Evolutionary conservation across 1,140 invertebrate species (phyloP), one percentile per base, ranked within the genome.

Genomic region (Achroia grisella): DNA sequence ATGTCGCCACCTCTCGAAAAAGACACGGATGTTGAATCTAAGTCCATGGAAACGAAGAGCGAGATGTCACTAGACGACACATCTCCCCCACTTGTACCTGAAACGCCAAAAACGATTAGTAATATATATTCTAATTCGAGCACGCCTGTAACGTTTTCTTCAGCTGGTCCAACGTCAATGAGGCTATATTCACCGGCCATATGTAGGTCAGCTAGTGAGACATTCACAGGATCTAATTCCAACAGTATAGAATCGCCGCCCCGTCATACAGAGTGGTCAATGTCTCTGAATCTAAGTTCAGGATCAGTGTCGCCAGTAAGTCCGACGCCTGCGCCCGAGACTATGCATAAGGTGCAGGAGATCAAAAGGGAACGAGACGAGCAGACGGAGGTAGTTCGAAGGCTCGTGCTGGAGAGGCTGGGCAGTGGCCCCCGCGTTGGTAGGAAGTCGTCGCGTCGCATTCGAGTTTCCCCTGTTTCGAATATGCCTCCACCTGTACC

Each of bases 361-460:
- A 52, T 83, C 10, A 77, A 83, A 35, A 48, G 71, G 2, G 74
- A 83, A 41, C 54, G 74, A 12, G 74, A 83, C 8, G 71, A 83
- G 39, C 79, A 79, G 53, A 83, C 76, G 8, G 76, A 80, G 31
- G 66, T 83, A 4, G 79, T 83, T 8, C 47, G 73, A 14, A 48
- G 73, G 14, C 15, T 83, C 27, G 76, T 83, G 8, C 39, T 83
- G 23, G 72, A 80, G 54, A 46, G 79, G 45, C 33, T 83, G 32
- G 76, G 79, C 0, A 69, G 52, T 28, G 62, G 46, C 0, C 53
- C 57, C 14, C 45, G 60, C 1, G 41, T 33, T 5, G 46, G 48
- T 13, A 55, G 58, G 31, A 77, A 72, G 47, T 63, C 66, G 3
- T 28, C 61, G 10, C 60, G 74, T 1, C 39, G 67, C 12, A 52